Evolutionary conservation across 1,140 invertebrate genomes (phyloP), one percentile per base, ranked within the genome.

Genomic region (Drosophila obscura): DNA sequence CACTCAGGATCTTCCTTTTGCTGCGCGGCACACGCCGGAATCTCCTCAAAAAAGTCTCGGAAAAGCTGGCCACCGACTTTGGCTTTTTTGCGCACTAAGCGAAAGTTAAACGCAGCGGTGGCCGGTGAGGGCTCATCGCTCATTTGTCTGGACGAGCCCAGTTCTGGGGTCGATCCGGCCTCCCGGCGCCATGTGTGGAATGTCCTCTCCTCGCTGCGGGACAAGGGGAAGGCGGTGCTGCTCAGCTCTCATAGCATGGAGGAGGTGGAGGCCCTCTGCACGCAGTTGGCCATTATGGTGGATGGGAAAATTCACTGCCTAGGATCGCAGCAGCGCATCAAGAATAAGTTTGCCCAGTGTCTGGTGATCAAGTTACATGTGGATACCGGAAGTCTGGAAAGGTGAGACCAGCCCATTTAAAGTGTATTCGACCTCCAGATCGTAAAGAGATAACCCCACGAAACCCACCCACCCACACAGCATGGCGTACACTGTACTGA

Each of bases 31-130:
- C 96, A 7, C 84, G 93, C 5, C 93, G 45, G 55, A 88, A 90
- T 46, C 92, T 94, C 22, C 92, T 94, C 52, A 50, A 66, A 35
- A 13, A 28, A n/a, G 53, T 90, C 9, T 80, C 80, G 19, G 56
- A 85, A 65, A 69, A 85, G 43, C 41, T 92, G 22, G 82, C 91
- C 5, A 61, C 7, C 4, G 82, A 91, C n/a, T 91, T 92, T 49
- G 81, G 91, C 55, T 92, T 92, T 55, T 35, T 13, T 11, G 46
- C 80, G 16, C 91, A 99, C 98, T 67, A 98, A 98, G 90, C 93
- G 98, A 50, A 98, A 99, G 92, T 92, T 99, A 19, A 98, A 96
- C 71, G 97, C 97, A 49, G 97, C 97, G 0, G 94, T 99, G 51
- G 96, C 97, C 8, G 91, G 98, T 19, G 93, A 98, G 45, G 97